phyloP scores from a whole-genome alignment of 2,888 invertebrate genomes.

The Serrognathus titanus region DNA sequence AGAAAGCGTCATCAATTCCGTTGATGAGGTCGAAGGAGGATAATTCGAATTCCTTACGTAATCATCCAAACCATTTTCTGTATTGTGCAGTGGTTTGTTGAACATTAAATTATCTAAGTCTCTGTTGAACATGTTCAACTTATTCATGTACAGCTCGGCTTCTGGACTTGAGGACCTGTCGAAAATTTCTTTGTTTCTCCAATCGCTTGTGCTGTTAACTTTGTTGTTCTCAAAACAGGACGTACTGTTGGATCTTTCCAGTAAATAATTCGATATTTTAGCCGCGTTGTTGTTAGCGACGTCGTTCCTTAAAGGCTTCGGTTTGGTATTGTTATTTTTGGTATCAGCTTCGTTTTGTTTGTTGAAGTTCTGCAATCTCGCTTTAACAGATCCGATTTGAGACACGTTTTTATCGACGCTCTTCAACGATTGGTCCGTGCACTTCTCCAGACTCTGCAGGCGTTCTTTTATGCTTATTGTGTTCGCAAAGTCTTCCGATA shows the following conservation, averaged over 20 bases:
- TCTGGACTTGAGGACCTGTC: conserved; percentile 55
- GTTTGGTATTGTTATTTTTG: conserved; percentile 31
- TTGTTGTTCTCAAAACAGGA: conserved; percentile 25
- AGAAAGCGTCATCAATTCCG: conserved; percentile 58
- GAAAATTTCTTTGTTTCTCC: conserved; percentile 27
- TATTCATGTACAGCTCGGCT: conserved; percentile 51
- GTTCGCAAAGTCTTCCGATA: conserved; percentile 62
- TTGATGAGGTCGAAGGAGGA: conserved; percentile 53
- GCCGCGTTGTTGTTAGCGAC: conserved; percentile 16
- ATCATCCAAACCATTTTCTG: conserved; percentile 58
- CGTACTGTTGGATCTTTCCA: conserved; percentile 27
- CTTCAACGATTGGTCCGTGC: conserved; percentile 53
- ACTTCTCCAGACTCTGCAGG: conserved; percentile 65
- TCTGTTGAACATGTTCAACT: conserved; percentile 42
- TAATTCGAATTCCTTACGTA: conserved; percentile 48
- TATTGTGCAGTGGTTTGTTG: conserved; percentile 50
- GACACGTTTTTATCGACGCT: conserved; percentile 18
- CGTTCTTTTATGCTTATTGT: conserved; percentile 71
- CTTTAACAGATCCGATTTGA: conserved; percentile 23
- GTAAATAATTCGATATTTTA: conserved; percentile 36
- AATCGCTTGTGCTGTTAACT: conserved; percentile 17
- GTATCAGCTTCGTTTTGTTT: conserved; percentile 22
- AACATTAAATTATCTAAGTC: conserved; percentile 47
- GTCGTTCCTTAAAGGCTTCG: conserved; percentile 20
- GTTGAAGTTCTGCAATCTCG: conserved; percentile 23